These are phyloP conservation scores for Drosophila sproati DNA, from an alignment of 1,140 invertebrate genomes.

Conservation along the genomic window DNA sequence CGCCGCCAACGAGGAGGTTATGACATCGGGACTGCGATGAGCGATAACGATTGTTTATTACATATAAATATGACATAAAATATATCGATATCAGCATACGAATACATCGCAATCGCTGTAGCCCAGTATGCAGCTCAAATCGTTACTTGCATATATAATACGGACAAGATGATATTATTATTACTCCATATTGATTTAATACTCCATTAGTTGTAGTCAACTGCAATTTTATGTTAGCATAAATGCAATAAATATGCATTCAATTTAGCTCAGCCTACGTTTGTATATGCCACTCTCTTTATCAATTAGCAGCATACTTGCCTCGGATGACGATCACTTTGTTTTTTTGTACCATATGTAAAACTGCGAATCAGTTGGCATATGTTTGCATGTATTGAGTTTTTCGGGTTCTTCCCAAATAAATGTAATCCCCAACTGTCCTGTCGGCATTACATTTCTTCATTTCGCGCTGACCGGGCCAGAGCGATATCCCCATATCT, in stretches of 20 bases:
- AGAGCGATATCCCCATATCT: conserved; percentile 39
- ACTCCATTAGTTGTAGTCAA: no score
- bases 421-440: conserved; percentile 19
- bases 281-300: not conserved
- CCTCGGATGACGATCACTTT: conserved; percentile 18
- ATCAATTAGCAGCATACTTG: conserved; percentile 23
- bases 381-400: not conserved
- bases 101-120: not conserved
- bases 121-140: not conserved
- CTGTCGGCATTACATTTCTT: not conserved
- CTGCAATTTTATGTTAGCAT: no score
- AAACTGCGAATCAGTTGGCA: conserved; percentile 12
- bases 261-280: no score
- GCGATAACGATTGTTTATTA: conserved; percentile 16
- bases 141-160: not conserved
- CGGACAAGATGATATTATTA: not conserved
- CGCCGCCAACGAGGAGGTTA: conserved; percentile 55
- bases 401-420: conserved; percentile 24
- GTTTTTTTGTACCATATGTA: conserved; percentile 26
- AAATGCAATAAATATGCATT: no score
- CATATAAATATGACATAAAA: no score
- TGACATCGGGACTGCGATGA: conserved; percentile 34
- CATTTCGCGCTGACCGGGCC: not conserved
- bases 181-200: no score
- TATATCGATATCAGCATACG: conserved; percentile 13